These are phyloP conservation scores for Eutrigla gurnardus DNA, from an alignment of 2,797 vertebrate genomes.

Conservation along the genomic window DNA sequence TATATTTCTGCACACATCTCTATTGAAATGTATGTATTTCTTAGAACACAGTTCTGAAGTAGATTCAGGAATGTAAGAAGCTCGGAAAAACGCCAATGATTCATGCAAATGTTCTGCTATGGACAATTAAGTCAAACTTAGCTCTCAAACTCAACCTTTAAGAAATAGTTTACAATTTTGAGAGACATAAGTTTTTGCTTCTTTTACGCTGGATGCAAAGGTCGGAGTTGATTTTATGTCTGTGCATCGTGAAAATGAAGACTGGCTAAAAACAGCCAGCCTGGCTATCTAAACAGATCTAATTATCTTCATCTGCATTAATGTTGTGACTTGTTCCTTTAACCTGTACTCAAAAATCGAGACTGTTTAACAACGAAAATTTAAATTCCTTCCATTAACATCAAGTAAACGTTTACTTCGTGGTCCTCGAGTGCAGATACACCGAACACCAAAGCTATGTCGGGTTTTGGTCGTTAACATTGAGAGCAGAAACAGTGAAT, in stretches of 20 bases:
- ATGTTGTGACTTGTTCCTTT: not conserved
- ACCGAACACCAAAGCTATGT: not conserved
- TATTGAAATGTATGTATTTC: not conserved
- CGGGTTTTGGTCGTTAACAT: slow-evolving; percentile 27
- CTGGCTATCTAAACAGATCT: no score
- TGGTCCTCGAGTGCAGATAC: no score
- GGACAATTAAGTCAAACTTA: not conserved
- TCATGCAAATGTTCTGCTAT: not conserved
- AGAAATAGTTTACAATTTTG: not conserved
- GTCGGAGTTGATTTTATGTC: not conserved
- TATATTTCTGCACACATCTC: not conserved
- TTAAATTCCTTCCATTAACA: not conserved
- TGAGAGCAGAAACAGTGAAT: slow-evolving; percentile 17
- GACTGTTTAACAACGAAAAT: not conserved
- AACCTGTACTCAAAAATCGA: not conserved
- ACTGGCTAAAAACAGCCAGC: no score
- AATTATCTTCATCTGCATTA: not conserved
- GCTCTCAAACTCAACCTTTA: not conserved
- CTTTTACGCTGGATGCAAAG: not conserved
- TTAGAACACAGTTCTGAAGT: not conserved
- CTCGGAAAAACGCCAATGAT: not conserved
- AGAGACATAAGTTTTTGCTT: not conserved
- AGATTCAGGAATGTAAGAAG: no score
- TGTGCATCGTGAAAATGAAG: not conserved
- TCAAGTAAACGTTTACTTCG: not conserved